Conservation (phyloP, 1,140 invertebrate species). For the Amyelois transitella region DNA sequence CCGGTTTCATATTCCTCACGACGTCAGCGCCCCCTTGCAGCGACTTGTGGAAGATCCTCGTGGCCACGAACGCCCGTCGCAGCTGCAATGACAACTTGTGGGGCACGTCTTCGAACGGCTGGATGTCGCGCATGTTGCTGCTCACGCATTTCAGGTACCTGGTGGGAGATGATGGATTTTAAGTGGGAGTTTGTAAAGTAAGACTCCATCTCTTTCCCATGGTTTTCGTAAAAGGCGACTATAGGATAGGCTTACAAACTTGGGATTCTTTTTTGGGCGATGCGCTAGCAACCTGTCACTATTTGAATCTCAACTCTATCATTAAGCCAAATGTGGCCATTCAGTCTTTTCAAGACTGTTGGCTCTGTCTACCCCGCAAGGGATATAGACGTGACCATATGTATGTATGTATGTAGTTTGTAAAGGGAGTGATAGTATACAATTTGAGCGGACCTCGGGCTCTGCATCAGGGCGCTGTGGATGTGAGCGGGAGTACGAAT, state of each 20-base stretch:
- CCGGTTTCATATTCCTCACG: constrained; percentile 86
- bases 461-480: neutral
- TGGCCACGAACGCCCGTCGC: constrained; percentile 94
- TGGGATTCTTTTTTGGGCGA: no score
- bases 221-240: no score
- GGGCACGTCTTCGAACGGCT: constrained; percentile 96
- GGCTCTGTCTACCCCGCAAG: no score
- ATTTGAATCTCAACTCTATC: no score
- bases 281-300: no score
- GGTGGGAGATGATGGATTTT: constrained; percentile 6
- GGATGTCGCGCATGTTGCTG: constrained; percentile 92
- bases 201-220: no score
- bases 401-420: no score
- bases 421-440: neutral
- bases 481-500: no score
- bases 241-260: no score
- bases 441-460: neutral
- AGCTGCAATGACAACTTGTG: constrained; percentile 91
- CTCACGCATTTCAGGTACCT: constrained; percentile 90
- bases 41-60: constrained; percentile 93
- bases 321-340: no score
- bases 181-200: neutral
- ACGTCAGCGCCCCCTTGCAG: constrained; percentile 88
- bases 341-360: no score
- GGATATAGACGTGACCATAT: no score